phyloP scores from a whole-genome alignment of 2,113 vertebrate species.

The Orthonyx spaldingii region DNA sequence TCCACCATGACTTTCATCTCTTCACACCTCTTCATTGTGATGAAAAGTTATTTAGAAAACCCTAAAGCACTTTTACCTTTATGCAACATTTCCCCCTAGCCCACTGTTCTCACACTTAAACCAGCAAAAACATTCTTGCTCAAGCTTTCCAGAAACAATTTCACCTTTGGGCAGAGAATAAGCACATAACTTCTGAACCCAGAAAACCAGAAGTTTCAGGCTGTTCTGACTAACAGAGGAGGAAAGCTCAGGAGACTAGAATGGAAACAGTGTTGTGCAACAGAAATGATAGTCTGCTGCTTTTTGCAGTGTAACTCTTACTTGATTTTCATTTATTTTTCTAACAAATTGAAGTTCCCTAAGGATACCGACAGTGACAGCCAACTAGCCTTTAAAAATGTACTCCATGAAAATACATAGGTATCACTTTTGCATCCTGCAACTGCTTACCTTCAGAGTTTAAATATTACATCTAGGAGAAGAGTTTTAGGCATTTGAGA shows the following conservation, averaged over 20 bases:
- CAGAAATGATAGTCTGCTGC: not conserved
- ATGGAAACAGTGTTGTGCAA: constrained; percentile 27
- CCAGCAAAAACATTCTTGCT: constrained; percentile 34
- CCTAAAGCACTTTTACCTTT: not conserved
- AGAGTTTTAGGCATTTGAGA: not conserved
- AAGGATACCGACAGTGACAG: not conserved
- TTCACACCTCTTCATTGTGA: not conserved
- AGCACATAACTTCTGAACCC: not conserved
- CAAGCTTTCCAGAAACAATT: constrained; percentile 43
- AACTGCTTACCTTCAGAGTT: not conserved
- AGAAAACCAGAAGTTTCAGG: constrained; percentile 24
- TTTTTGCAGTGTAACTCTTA: not conserved
- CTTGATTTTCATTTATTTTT: not conserved
- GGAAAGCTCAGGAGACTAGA: not conserved
- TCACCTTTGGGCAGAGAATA: constrained; percentile 42
- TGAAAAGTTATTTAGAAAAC: not conserved
- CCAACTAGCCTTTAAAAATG: not conserved
- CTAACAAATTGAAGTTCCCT: not conserved
- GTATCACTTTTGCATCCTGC: not conserved
- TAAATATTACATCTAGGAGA: not conserved
- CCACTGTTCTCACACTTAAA: not conserved
- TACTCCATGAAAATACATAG: not conserved
- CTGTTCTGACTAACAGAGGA: not conserved
- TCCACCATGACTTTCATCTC: not conserved
- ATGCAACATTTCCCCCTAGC: not conserved